Evolutionary conservation across 2,797 vertebrate genomes (phyloP), one percentile per base, ranked within the genome.

Genomic region (Mycteria americana): DNA sequence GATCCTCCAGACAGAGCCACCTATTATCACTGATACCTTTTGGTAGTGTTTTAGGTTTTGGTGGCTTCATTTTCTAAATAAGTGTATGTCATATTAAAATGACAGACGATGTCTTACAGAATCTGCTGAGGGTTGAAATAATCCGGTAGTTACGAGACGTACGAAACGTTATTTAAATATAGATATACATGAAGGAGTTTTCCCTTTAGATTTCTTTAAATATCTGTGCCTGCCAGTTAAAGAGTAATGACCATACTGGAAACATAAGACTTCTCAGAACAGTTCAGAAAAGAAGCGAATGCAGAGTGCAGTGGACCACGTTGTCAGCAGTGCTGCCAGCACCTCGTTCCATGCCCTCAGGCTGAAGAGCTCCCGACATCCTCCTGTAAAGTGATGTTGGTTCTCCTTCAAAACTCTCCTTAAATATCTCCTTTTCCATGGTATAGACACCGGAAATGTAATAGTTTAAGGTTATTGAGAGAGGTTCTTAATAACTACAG

Each of bases 341-440:
- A 53, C 23, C 35, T 56, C 5, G 0, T 37, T 43, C 56, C 2
- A 0, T 46, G 53, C 27, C 35, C 8, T 85, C 39, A 23, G 18
- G 33, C 35, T 81, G 37, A 67, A 53, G 16, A 45, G 22, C 30
- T 94, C 82, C 60, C 68, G 80, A 10, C 4, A 12, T 17, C 24
- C 6, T 74, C 37, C 53, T 30, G 11, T 51, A n/a, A 85, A 80
- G 35, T n/a, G 0, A 16, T 85, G n/a, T 8, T 53, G 27, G 4
- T 62, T 84, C 4, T 83, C 37, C 60, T 81, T 70, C 24, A 60
- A 39, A 94, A 33, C 6, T 24, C 35, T 65, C 30, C 16, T 63
- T 53, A 60, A 72, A 28, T 56, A 41, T 16, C 14, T 86, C 10
- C 10, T 86, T 81, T 89, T 33, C 45, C 17, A 9, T 54, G 15